Percentiles rank a stretch among this genome's conserved stretches.
Evolutionary conservation across 30 jellyfish, hydroid and myxozoan species (phyloP).

Genomic region (Nemopilema nomurai): DNA sequence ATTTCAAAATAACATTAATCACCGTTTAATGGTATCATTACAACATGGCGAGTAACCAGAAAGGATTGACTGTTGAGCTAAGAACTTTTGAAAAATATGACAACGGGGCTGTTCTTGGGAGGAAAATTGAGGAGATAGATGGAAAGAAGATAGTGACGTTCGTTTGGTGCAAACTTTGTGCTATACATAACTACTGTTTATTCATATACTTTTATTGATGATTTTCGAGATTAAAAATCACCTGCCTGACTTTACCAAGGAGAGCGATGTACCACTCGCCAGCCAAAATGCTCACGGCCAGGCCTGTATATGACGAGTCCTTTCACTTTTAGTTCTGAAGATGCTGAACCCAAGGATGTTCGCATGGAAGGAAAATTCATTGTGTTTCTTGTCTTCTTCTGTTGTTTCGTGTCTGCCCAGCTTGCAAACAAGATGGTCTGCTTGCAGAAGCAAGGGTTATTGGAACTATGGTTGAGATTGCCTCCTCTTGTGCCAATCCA

Average conservation of each 20-base stretch:
- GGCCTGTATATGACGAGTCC: slow-evolving; percentile 5
- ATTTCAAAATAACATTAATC: not conserved
- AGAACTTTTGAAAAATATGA: slow-evolving; percentile 41
- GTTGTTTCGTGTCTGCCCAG: slow-evolving; percentile 17
- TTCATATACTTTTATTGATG: not conserved
- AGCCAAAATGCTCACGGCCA: slow-evolving; percentile 12
- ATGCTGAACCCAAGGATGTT: not conserved
- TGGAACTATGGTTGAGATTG: slow-evolving; percentile 14
- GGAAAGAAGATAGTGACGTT: slow-evolving; percentile 40
- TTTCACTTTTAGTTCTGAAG: not conserved
- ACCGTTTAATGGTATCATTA: not conserved
- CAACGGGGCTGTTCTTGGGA: slow-evolving; percentile 26
- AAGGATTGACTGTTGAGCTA: slow-evolving; percentile 40
- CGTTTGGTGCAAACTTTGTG: slow-evolving; percentile 57
- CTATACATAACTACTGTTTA: slow-evolving; percentile 3
- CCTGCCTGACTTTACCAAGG: not conserved
- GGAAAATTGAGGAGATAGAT: slow-evolving; percentile 23
- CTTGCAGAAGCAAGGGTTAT: slow-evolving; percentile 14
- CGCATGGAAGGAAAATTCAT: not conserved
- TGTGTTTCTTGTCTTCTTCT: slow-evolving; percentile 3
- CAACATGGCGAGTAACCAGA: slow-evolving; percentile 4
- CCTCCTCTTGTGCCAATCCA: slow-evolving; percentile 25
- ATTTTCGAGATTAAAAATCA: not conserved
- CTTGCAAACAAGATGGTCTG: slow-evolving; percentile 26
- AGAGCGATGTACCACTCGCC: slow-evolving; percentile 10